Percentiles rank a stretch among this genome's conserved stretches.
Evolutionary conservation across 2,797 vertebrate genomes (phyloP).

Genomic region (Syndactyla subalaris): DNA sequence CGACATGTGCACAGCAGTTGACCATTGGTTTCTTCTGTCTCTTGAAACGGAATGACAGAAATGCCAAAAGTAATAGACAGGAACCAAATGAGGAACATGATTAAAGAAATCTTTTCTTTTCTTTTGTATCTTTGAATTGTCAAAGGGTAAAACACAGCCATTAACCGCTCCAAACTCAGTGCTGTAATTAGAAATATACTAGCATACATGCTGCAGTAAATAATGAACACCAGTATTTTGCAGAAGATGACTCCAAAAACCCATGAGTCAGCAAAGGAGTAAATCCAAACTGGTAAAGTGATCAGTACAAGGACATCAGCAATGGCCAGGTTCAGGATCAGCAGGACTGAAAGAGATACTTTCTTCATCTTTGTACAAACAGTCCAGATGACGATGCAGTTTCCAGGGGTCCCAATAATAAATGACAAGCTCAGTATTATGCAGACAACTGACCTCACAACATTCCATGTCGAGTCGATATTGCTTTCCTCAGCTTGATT

Average conservation of each 20-base stretch:
- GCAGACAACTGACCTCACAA: constrained; percentile 71
- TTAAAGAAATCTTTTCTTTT: constrained; percentile 72
- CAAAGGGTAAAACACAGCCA: constrained; percentile 85
- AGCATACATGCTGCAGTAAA: constrained; percentile 87
- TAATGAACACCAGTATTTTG: constrained; percentile 82
- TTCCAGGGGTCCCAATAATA: constrained; percentile 84
- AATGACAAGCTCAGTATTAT: constrained; percentile 84
- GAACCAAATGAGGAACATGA: constrained; percentile 80
- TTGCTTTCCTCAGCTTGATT: not conserved
- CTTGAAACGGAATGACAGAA: constrained; percentile 82
- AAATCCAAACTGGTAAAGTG: constrained; percentile 90
- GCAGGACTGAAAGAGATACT: constrained; percentile 82
- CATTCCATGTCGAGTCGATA: not conserved
- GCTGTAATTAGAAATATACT: constrained; percentile 88
- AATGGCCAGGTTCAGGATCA: constrained; percentile 85
- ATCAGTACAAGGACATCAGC: constrained; percentile 87
- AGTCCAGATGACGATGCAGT: constrained; percentile 87
- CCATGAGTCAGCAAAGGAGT: constrained; percentile 83
- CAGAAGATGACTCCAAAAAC: constrained; percentile 77
- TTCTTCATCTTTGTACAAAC: constrained; percentile 82
- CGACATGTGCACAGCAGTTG: constrained; percentile 75
- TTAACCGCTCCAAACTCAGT: constrained; percentile 86
- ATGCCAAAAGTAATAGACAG: constrained; percentile 81
- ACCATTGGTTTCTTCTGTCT: not conserved
- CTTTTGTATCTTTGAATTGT: constrained; percentile 78